These are phyloP conservation scores for Linyphia triangularis DNA, from an alignment of 2,888 invertebrate species.

Conservation along the genomic window DNA sequence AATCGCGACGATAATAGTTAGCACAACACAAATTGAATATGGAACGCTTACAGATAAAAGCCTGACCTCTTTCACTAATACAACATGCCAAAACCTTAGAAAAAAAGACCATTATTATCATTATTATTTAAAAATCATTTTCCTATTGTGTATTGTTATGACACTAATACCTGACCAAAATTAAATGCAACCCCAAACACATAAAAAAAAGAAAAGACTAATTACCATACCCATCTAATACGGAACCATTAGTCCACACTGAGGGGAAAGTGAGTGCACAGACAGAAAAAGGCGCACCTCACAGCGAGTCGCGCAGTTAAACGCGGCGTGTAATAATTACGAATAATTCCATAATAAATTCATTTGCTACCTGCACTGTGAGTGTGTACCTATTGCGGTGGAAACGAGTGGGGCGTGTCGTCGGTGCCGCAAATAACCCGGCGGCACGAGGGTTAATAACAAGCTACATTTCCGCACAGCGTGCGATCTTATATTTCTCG, in stretches of 20 bases:
- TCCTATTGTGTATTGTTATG: conserved; percentile 40
- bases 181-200: background rate
- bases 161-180: background rate
- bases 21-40: background rate
- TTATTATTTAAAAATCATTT: background rate
- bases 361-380: conserved; percentile 70
- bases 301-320: conserved; percentile 29
- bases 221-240: conserved; percentile 55
- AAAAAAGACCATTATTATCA: background rate
- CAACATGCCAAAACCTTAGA: background rate
- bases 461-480: conserved; percentile 71
- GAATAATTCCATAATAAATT: conserved; percentile 75
- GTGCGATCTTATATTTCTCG: conserved; percentile 33
- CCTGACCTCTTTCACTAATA: background rate
- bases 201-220: conserved; percentile 7
- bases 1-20: background rate
- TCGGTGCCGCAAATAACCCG: conserved; percentile 60
- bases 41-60: background rate
- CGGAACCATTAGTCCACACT: conserved; percentile 55
- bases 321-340: conserved; percentile 71
- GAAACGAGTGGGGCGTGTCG: conserved; percentile 67
- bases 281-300: conserved; percentile 44
- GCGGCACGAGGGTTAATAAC: conserved; percentile 64
- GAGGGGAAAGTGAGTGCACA: background rate
- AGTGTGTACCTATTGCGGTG: background rate